Base-by-base conservation (phyloP, 2,888 invertebrate species). In the Drosophila tanythrix region DNA sequence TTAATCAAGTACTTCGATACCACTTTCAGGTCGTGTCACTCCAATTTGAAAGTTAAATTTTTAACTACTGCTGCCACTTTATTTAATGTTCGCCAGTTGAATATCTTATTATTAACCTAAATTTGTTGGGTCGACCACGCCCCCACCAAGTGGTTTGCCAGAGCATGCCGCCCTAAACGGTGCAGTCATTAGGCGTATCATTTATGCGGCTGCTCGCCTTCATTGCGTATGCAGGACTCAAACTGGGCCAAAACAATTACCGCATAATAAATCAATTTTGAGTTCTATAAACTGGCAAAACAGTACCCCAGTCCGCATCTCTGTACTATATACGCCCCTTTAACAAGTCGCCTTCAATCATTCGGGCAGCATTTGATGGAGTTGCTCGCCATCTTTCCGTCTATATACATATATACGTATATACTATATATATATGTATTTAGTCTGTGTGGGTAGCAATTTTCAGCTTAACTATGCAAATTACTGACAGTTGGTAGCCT, bases 211-310 rank as follows among this genome's bases (percentile, higher is more conserved):
- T 60, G 69, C 67, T 73, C 57, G 51, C 29, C 58, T 70, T 78
- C 72, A 87, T 87, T 83, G 67, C 62, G 68, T 82, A 87, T 89
- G 79, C 85, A 81, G 74, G 69, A 52, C 77, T 65, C 72, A 66
- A 90, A 86, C 86, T 89, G 82, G 90, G 85, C 81, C 91, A 91
- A 88, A 90, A 90, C 91, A 91, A 90, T 90, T 90, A 91, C 90
- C 83, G 90, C 90, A 90, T 91, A 90, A 90, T 91, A 90, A 90
- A 90, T 91, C 90, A 90, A 91, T 84, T 90, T 84, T 74, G 86
- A 86, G 88, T 78, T 81, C 79, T 76, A 83, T 82, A 82, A 86
- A 88, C 88, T 89, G 74, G 76, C 87, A 76, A 84, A 76, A 73
- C 78, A 76, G 77, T 71, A 67, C 60, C 60, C 60, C 61, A 53